phyloP scores from a whole-genome alignment of 2,888 invertebrate species.

The Palloptera scutellata region DNA sequence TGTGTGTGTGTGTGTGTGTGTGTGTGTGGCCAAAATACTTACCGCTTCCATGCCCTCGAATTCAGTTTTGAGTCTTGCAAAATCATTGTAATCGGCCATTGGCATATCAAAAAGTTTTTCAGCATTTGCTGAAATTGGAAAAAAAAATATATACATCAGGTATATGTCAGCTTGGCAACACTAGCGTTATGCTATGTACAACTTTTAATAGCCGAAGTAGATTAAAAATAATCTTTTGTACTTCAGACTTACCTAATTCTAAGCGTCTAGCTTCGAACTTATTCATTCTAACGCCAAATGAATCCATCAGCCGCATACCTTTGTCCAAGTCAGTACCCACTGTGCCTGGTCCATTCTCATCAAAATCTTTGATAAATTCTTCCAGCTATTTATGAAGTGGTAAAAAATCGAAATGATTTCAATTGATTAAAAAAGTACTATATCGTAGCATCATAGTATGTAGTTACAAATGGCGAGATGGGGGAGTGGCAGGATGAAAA shows the following conservation, averaged over 20 bases:
- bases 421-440: no score
- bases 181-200: neutral
- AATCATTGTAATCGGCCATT: conserved; percentile 82
- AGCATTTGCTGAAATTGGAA: conserved; percentile 69
- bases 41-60: conserved; percentile 72
- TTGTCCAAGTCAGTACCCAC: conserved; percentile 80
- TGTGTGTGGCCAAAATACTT: conserved; percentile 30
- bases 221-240: neutral
- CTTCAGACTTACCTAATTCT: conserved; percentile 51
- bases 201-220: neutral
- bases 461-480: no score
- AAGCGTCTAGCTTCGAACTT: conserved; percentile 73
- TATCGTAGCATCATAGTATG: no score
- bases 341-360: conserved; percentile 79
- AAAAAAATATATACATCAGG: neutral
- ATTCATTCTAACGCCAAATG: conserved; percentile 68
- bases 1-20: conserved; percentile 12
- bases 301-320: conserved; percentile 75
- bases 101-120: conserved; percentile 89
- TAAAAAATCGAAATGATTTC: no score
- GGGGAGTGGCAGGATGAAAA: neutral
- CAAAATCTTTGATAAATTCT: conserved; percentile 78
- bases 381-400: conserved; percentile 47
- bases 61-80: conserved; percentile 71
- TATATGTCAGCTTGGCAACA: neutral